Conservation (phyloP, 2,888 invertebrate species). For the Bursaphelenchus okinawaensis region DNA sequence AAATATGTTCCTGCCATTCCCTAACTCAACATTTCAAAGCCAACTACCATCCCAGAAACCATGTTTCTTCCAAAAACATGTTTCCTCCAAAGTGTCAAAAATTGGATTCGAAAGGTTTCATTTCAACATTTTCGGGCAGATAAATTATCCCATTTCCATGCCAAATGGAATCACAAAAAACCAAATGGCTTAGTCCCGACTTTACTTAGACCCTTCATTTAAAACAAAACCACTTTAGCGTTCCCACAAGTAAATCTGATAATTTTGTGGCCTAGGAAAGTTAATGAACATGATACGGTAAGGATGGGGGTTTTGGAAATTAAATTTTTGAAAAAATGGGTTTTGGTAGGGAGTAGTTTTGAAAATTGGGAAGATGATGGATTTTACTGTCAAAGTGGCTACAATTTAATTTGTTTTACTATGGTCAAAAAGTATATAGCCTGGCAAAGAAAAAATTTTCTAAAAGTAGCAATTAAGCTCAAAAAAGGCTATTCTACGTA, state of each 20-base stretch:
- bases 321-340: too few species aligned
- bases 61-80: too few species aligned
- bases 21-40: not conserved
- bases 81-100: not conserved
- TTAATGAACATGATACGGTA: too few species aligned
- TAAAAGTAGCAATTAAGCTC: too few species aligned
- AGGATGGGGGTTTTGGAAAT: too few species aligned
- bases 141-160: not conserved
- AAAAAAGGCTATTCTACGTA: too few species aligned
- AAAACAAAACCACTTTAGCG: not conserved
- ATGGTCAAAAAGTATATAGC: too few species aligned
- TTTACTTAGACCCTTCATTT: not conserved
- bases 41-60: not conserved
- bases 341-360: too few species aligned
- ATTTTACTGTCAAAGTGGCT: too few species aligned
- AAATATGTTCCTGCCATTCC: not conserved
- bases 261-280: not conserved
- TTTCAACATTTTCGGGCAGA: not conserved
- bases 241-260: not conserved
- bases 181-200: not conserved
- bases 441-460: too few species aligned
- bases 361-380: too few species aligned
- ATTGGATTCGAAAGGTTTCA: not conserved
- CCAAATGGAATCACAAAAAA: not conserved
- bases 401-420: too few species aligned